A percentile compares a stretch with the other conserved stretches of the same genome.
Conservation (phyloP, 2,113 vertebrate genomes). For the Chiloscyllium plagiosum region DNA sequence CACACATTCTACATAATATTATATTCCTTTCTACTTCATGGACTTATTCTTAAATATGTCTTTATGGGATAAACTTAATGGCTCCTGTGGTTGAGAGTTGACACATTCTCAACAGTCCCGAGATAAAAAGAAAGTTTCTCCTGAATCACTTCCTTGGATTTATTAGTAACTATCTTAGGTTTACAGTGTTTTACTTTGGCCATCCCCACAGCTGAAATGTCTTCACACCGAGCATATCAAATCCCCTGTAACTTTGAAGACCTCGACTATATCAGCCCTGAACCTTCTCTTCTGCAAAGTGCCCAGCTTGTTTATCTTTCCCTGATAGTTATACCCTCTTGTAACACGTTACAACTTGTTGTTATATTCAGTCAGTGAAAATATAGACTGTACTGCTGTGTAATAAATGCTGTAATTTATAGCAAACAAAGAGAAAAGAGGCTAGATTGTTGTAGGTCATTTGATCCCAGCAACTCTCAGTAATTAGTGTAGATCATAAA, state of each 20-base stretch:
- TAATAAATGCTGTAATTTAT: background rate
- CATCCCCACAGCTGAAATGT: background rate
- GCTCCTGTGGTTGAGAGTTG: background rate
- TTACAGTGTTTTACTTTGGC: background rate
- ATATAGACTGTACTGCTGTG: background rate
- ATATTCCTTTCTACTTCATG: background rate
- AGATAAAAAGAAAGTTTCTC: background rate
- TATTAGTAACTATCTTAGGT: background rate
- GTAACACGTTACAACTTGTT: background rate
- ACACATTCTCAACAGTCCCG: background rate
- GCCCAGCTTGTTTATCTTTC: background rate
- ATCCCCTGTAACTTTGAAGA: background rate
- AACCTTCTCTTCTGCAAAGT: background rate
- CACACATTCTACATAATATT: background rate
- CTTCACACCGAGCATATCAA: background rate
- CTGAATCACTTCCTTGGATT: background rate
- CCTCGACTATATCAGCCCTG: background rate
- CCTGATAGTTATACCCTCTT: background rate
- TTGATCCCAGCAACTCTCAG: background rate
- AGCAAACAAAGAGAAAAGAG: background rate
- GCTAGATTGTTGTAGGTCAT: background rate
- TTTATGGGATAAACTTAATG: no score
- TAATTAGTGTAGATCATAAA: background rate
- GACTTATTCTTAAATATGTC: background rate
- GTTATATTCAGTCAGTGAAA: background rate